phyloP scores from a whole-genome alignment of 2,113 vertebrate genomes.

The Cariama cristata region DNA sequence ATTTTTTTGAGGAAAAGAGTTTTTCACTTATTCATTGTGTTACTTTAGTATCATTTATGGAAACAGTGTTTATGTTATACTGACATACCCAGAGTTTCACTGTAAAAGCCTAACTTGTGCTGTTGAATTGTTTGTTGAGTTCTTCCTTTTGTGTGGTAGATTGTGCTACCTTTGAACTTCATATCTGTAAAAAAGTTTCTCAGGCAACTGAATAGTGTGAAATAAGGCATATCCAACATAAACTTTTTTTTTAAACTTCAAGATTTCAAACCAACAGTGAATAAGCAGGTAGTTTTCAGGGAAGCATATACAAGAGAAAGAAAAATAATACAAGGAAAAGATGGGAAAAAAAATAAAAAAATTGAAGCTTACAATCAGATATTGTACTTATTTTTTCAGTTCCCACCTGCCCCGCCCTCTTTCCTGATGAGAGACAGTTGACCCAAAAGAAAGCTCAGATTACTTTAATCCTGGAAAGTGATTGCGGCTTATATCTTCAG shows the following conservation, averaged over 20 bases:
- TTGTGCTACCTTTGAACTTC: neutral
- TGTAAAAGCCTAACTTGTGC: neutral
- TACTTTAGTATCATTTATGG: neutral
- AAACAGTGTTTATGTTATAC: neutral
- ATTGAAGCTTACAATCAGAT: neutral
- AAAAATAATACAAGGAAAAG: neutral
- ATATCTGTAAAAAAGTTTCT: neutral
- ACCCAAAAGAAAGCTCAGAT: neutral
- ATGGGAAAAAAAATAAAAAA: rapidly evolving
- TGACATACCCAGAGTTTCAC: neutral
- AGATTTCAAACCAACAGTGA: neutral
- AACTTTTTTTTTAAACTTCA: neutral
- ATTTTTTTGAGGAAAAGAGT: neutral
- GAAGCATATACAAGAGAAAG: neutral
- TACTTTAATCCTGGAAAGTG: neutral
- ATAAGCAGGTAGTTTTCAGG: neutral
- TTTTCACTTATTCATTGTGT: neutral
- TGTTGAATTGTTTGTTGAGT: neutral
- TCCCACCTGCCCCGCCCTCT: no score
- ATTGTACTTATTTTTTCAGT: neutral
- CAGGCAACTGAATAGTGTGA: neutral
- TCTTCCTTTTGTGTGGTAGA: neutral
- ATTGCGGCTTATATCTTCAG: neutral
- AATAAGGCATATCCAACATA: neutral
- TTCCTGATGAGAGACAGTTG: neutral